Evolutionary conservation across 2,113 vertebrate genomes (phyloP).

Genomic region (Ctenomys sociabilis): DNA sequence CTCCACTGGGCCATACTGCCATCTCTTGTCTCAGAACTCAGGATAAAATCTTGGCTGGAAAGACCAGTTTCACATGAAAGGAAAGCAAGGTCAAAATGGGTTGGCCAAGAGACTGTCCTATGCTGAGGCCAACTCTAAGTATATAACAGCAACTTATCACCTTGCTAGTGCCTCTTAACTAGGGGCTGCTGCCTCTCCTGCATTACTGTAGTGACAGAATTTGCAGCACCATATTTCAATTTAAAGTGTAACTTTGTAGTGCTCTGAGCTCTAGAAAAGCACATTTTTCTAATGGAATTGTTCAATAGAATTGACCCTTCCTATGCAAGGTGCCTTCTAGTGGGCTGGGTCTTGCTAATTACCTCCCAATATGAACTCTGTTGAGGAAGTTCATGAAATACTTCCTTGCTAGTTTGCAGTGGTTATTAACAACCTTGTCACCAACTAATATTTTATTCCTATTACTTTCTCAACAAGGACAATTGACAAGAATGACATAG

Average conservation of each 20-base stretch:
- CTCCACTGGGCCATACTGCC: neutral
- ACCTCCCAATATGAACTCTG: slow-evolving; percentile 70
- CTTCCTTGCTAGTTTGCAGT: slow-evolving; percentile 77
- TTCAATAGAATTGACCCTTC: slow-evolving; percentile 58
- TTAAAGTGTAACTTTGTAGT: slow-evolving; percentile 73
- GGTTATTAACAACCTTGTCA: slow-evolving; percentile 79
- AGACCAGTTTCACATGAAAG: neutral
- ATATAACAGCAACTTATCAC: neutral
- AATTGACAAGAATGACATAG: slow-evolving; percentile 63
- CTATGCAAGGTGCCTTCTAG: slow-evolving; percentile 70
- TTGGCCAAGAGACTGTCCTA: neutral
- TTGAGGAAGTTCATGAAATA: slow-evolving; percentile 79
- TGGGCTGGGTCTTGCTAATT: slow-evolving; percentile 66
- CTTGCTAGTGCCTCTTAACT: neutral
- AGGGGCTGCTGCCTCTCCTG: neutral
- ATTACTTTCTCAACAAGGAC: slow-evolving; percentile 75
- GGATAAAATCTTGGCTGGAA: neutral
- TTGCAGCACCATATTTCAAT: slow-evolving; percentile 7
- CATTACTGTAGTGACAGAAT: neutral
- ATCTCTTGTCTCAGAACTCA: slow-evolving; percentile 18
- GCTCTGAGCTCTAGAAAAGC: slow-evolving; percentile 71
- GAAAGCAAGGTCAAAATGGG: neutral
- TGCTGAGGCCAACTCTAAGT: neutral
- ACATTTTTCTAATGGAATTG: slow-evolving; percentile 78
- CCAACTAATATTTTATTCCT: slow-evolving; percentile 77